A percentile compares a stretch with the other conserved stretches of the same genome.
phyloP scores from a whole-genome alignment of 2,888 invertebrate species.

The Drosophila histrio region DNA sequence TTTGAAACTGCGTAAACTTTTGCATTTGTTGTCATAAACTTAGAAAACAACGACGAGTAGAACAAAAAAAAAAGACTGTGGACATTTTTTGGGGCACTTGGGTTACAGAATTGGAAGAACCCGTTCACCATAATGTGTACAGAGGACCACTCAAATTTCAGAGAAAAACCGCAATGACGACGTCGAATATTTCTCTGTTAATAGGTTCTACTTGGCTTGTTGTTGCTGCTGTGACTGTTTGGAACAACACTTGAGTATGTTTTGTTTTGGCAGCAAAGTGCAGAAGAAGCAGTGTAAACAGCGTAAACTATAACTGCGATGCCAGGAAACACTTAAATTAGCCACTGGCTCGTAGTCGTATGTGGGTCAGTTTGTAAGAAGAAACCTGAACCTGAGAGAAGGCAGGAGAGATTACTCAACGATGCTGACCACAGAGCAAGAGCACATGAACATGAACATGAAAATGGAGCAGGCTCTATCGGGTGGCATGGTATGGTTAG shows the following conservation, averaged over 20 bases:
- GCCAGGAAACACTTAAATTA: constrained; percentile 78
- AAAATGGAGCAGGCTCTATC: constrained; percentile 41
- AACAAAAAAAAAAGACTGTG: constrained; percentile 14
- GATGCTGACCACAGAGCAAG: constrained; percentile 59
- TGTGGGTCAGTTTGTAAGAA: constrained; percentile 71
- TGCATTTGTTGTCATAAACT: constrained; percentile 54
- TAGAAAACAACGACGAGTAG: neutral
- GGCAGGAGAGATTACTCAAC: constrained; percentile 74
- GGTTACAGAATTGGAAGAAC: constrained; percentile 8
- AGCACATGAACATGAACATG: constrained; percentile 45
- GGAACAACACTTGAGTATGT: constrained; percentile 61
- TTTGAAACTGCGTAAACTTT: constrained; percentile 49
- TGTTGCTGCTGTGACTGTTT: constrained; percentile 24
- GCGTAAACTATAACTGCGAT: constrained; percentile 78
- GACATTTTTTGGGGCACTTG: constrained; percentile 15
- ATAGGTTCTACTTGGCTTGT: constrained; percentile 60
- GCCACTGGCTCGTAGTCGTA: constrained; percentile 51
- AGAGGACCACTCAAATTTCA: constrained; percentile 63
- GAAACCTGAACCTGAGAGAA: constrained; percentile 69
- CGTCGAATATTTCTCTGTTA: constrained; percentile 66
- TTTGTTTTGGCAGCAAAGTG: constrained; percentile 77
- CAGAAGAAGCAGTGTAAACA: constrained; percentile 64
- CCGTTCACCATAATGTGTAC: constrained; percentile 2
- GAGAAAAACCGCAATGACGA: constrained; percentile 44
- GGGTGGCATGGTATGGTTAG: constrained; percentile 1